Evolutionary conservation across 2,113 vertebrate species (phyloP).

Genomic region (Burhinus bistriatus): DNA sequence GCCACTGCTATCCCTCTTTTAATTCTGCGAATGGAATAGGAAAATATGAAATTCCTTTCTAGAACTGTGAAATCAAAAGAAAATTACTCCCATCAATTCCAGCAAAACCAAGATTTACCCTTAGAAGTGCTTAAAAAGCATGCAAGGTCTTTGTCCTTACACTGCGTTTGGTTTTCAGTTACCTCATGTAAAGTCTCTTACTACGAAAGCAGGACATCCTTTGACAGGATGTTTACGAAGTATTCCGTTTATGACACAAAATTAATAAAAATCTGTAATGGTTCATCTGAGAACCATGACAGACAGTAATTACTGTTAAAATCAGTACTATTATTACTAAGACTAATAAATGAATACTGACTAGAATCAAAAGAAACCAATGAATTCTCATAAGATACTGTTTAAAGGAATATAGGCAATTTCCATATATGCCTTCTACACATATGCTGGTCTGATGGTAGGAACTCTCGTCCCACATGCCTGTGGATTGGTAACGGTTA

Average conservation of each 20-base stretch:
- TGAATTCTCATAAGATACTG: not conserved
- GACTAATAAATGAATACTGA: not conserved
- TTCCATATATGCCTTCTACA: not conserved
- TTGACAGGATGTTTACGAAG: not conserved
- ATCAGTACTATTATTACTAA: not conserved
- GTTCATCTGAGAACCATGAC: not conserved
- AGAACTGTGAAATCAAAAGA: not conserved
- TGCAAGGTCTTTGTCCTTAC: not conserved
- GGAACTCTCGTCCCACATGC: not conserved
- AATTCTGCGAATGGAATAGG: not conserved
- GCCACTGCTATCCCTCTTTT: not conserved
- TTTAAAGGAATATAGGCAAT: not conserved
- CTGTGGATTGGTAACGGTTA: not conserved
- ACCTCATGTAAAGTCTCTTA: not conserved
- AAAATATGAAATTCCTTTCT: not conserved
- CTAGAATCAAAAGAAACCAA: not conserved
- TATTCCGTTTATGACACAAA: not conserved
- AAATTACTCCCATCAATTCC: not conserved
- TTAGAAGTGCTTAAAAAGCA: not conserved
- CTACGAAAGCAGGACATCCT: not conserved
- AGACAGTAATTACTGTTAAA: too few species aligned
- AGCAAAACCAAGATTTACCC: not conserved
- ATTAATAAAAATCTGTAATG: not conserved
- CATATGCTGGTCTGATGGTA: accelerated
- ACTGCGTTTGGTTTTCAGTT: not conserved